Evolutionary conservation across 2,113 vertebrate species (phyloP).

Genomic region (Mesoclemmys tuberculata): DNA sequence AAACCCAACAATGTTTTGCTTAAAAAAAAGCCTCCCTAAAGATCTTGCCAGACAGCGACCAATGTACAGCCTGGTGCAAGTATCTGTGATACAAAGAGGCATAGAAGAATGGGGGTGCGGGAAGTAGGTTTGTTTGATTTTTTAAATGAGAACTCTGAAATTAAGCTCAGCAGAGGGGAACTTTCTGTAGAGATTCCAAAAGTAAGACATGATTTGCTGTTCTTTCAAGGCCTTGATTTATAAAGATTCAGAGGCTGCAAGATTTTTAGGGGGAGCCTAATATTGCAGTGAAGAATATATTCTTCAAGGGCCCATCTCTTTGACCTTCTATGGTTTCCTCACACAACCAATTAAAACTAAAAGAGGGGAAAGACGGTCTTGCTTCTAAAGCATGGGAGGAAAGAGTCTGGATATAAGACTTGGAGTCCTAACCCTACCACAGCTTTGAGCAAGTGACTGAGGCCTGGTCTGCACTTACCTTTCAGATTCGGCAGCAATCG

Average conservation of each 20-base stretch:
- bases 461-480: too few species aligned
- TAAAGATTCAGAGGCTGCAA: neutral
- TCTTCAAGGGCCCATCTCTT: neutral
- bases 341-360: neutral
- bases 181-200: neutral
- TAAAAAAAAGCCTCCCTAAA: neutral
- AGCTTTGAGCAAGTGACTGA: neutral
- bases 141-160: neutral
- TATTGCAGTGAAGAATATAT: neutral
- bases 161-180: neutral
- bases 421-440: neutral
- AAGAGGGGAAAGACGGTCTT: neutral
- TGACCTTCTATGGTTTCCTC: neutral
- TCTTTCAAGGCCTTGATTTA: neutral
- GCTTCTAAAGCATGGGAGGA: neutral
- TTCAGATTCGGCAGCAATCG: too few species aligned
- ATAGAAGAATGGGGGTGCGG: neutral
- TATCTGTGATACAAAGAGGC: neutral
- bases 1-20: neutral
- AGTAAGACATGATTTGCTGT: neutral
- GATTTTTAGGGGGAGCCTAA: neutral
- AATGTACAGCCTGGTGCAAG: neutral
- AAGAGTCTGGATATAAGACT: neutral
- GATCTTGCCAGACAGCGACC: neutral
- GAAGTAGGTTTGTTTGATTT: too few species aligned